phyloP scores from a whole-genome alignment of 1,140 invertebrate species.

The Mamestra configurata region DNA sequence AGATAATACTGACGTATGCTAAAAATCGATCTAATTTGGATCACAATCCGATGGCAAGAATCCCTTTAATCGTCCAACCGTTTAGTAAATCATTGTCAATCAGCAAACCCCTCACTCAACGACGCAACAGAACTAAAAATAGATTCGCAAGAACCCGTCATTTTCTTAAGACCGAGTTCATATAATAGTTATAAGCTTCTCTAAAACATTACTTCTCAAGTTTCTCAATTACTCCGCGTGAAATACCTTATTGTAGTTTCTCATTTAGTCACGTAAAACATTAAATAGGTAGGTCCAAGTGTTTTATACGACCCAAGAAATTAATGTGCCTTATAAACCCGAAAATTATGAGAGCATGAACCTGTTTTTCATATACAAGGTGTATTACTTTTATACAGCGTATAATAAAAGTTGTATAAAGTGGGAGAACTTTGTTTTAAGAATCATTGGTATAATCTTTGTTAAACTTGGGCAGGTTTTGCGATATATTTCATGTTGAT shows the following conservation, averaged over 20 bases:
- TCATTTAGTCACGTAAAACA: slow-evolving; percentile 38
- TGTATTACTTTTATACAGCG: neutral
- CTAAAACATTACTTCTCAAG: slow-evolving; percentile 14
- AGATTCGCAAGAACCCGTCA: neutral
- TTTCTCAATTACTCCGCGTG: slow-evolving; percentile 6
- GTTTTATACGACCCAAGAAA: slow-evolving; percentile 25
- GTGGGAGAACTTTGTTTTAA: neutral
- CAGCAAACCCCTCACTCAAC: slow-evolving; percentile 19
- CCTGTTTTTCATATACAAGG: slow-evolving; percentile 16
- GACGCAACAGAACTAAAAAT: neutral
- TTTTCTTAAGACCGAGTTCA: neutral
- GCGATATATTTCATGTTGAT: no score
- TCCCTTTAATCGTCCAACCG: slow-evolving; percentile 18
- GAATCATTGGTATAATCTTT: neutral
- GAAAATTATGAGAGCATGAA: slow-evolving; percentile 37
- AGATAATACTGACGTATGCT: no score
- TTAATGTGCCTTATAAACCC: slow-evolving; percentile 35
- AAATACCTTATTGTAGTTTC: slow-evolving; percentile 38
- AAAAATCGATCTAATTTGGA: neutral
- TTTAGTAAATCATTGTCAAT: slow-evolving; percentile 52
- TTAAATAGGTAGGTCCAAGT: slow-evolving; percentile 40
- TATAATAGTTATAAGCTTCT: neutral
- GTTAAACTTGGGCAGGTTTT: neutral
- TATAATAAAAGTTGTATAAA: slow-evolving; percentile 15
- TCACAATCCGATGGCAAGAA: slow-evolving; percentile 6